phyloP scores from a whole-genome alignment of 2,888 invertebrate species.

The Melipona bicolor region DNA sequence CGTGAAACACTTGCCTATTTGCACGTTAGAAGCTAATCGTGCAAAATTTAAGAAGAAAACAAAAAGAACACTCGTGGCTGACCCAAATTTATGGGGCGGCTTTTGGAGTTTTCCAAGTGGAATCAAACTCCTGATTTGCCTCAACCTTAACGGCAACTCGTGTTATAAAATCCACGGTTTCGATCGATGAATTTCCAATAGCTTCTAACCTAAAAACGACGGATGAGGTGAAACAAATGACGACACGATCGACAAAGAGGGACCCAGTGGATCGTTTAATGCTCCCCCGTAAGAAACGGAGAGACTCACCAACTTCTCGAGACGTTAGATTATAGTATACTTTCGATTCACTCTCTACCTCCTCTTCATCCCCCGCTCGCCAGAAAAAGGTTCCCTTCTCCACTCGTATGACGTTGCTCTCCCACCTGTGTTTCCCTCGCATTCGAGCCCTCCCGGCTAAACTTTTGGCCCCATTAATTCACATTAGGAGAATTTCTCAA shows the following conservation, averaged over 20 bases:
- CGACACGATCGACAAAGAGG: slow-evolving; percentile 64
- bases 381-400: slow-evolving; percentile 58
- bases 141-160: no score
- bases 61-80: no score
- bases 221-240: not conserved
- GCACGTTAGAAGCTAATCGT: no score
- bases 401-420: slow-evolving; percentile 58
- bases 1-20: no score
- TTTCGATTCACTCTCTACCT: slow-evolving; percentile 35
- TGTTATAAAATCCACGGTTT: no score
- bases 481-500: slow-evolving; percentile 80
- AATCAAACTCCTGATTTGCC: no score
- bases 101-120: no score
- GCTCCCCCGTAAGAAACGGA: slow-evolving; percentile 63
- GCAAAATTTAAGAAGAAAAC: no score
- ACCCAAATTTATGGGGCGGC: no score
- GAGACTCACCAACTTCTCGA: slow-evolving; percentile 69
- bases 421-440: slow-evolving; percentile 71
- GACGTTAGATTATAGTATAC: slow-evolving; percentile 72
- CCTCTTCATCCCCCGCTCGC: slow-evolving; percentile 11
- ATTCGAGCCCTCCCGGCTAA: slow-evolving; percentile 71
- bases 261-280: slow-evolving; percentile 70
- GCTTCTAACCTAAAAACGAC: no score
- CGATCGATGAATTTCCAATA: no score
- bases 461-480: slow-evolving; percentile 81